Conservation (phyloP, 2,113 vertebrate genomes). For the Tetraodon nigroviridis region DNA sequence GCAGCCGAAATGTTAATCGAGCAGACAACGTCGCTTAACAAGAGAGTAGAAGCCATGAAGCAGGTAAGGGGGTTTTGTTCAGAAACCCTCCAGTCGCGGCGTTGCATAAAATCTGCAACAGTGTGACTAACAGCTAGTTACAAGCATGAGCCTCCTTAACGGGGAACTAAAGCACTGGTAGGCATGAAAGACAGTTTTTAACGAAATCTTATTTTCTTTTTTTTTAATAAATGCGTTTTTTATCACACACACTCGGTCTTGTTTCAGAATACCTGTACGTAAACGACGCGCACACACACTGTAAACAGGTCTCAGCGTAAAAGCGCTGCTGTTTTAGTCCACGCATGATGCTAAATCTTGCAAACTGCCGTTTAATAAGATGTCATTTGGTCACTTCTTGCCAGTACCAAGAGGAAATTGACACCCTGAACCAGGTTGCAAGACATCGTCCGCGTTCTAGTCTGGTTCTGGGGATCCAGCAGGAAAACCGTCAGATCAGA, state of each 20-base stretch:
- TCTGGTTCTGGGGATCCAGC: constrained; percentile 94
- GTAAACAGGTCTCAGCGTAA: too few relatives aligned
- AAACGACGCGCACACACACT: too few relatives aligned
- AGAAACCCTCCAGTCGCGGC: too few relatives aligned
- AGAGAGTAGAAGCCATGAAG: constrained; percentile 96
- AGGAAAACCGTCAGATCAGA: constrained; percentile 96
- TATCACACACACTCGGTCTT: too few relatives aligned
- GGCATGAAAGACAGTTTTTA: too few relatives aligned
- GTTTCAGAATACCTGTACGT: too few relatives aligned
- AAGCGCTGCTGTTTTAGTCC: too few relatives aligned
- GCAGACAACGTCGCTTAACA: constrained; percentile 92
- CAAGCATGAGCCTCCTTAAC: too few relatives aligned
- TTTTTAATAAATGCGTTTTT: neutral
- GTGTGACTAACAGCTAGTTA: too few relatives aligned
- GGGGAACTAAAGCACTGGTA: too few relatives aligned
- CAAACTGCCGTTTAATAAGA: neutral
- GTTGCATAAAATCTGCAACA: too few relatives aligned
- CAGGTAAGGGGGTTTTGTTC: constrained; percentile 76
- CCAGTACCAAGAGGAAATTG: constrained; percentile 96
- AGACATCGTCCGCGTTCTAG: constrained; percentile 93
- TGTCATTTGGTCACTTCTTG: neutral
- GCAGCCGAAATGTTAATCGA: constrained; percentile 94
- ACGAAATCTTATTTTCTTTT: neutral
- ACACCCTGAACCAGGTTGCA: constrained; percentile 90
- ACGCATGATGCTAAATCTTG: too few relatives aligned